Evolutionary conservation across 2,888 invertebrate species (phyloP).

Genomic region (Habroteleia sp.): DNA sequence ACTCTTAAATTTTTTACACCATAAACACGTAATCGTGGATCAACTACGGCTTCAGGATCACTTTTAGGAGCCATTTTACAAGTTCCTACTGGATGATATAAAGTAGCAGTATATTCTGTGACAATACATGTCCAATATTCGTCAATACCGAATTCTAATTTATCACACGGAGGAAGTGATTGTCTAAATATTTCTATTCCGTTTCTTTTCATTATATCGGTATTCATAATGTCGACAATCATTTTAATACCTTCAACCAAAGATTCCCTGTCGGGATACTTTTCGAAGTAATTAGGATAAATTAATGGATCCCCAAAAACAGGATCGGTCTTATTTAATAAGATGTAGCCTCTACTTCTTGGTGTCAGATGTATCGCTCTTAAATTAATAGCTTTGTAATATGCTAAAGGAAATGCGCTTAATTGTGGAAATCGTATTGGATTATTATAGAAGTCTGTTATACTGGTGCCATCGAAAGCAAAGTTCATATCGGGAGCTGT

Average conservation of each 20-base stretch:
- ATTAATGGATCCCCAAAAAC: conserved; percentile 83
- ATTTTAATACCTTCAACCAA: conserved; percentile 90
- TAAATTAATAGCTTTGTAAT: conserved; percentile 57
- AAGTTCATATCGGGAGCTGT: conserved; percentile 86
- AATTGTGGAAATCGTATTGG: conserved; percentile 77
- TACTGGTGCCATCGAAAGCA: conserved; percentile 84
- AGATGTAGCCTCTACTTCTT: conserved; percentile 60
- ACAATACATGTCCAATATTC: conserved; percentile 91
- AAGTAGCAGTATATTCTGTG: conserved; percentile 86
- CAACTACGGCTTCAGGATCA: conserved; percentile 89
- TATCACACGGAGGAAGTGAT: conserved; percentile 89
- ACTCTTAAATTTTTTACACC: conserved; percentile 88
- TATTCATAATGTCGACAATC: conserved; percentile 88
- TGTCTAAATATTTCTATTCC: conserved; percentile 88
- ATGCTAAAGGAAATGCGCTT: conserved; percentile 75
- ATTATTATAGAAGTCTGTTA: conserved; percentile 83
- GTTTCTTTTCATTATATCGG: conserved; percentile 88
- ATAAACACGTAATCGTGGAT: conserved; percentile 87
- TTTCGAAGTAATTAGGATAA: conserved; percentile 87
- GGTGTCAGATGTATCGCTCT: conserved; percentile 51
- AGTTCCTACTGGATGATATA: conserved; percentile 91
- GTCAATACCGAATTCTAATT: conserved; percentile 86
- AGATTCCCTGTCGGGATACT: conserved; percentile 88
- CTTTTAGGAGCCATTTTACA: conserved; percentile 91
- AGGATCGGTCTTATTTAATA: conserved; percentile 61